A percentile compares a stretch with the other conserved stretches of the same genome.
phyloP scores from a whole-genome alignment of 1,140 invertebrate species.

The Hypsibius dujardini region DNA sequence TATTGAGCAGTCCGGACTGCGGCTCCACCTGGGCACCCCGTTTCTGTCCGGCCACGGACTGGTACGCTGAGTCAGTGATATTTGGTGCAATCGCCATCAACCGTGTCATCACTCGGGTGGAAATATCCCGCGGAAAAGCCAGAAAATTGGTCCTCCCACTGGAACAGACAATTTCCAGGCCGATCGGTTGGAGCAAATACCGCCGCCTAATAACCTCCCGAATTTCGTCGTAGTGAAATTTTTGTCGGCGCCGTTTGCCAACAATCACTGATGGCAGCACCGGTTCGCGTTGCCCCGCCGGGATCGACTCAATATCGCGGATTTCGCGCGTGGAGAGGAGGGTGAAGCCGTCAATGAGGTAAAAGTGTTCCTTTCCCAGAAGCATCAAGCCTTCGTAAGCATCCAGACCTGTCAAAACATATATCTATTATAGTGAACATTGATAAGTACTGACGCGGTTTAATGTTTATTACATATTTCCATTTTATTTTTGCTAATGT shows the following conservation, averaged over 20 bases:
- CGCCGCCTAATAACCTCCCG: conserved; percentile 49
- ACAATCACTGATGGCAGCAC: conserved; percentile 7
- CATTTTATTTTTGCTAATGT: too few relatives aligned
- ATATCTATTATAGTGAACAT: too few relatives aligned
- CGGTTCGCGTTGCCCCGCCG: conserved; percentile 25
- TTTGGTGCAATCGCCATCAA: conserved; percentile 81
- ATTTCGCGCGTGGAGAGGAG: conserved; percentile 82
- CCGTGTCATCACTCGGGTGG: conserved; percentile 61
- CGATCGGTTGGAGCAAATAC: conserved; percentile 71
- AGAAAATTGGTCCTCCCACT: conserved; percentile 92
- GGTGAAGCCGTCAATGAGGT: conserved; percentile 95
- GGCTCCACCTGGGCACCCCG: conserved; percentile 58
- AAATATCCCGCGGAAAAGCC: conserved; percentile 78
- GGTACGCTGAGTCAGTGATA: conserved; percentile 75
- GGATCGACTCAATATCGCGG: conserved; percentile 43
- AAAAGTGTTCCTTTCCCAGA: conserved; percentile 93
- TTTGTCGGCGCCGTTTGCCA: conserved; percentile 35
- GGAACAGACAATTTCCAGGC: conserved; percentile 89
- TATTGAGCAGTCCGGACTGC: conserved; percentile 57
- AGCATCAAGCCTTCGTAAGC: conserved; percentile 85
- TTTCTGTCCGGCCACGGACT: conserved; percentile 88
- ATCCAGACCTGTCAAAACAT: too few relatives aligned
- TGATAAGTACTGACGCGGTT: too few relatives aligned
- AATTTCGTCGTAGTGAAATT: conserved; percentile 94
- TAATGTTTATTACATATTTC: too few relatives aligned